Percentiles rank a stretch among this genome's conserved stretches.
These are phyloP conservation scores for Papilio protenor DNA, from an alignment of 2,888 invertebrate genomes.

Conservation along the genomic window DNA sequence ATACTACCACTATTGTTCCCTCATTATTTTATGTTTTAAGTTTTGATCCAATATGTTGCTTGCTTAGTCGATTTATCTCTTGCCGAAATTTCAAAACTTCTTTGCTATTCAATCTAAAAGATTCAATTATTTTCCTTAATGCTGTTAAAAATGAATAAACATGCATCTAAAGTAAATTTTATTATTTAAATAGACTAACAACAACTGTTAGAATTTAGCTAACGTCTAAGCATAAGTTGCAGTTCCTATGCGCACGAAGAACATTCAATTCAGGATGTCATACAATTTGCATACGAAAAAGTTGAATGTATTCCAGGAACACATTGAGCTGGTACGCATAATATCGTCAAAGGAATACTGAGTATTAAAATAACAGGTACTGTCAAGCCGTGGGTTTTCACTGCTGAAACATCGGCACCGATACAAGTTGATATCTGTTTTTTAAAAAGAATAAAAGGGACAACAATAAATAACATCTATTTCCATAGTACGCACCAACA, in stretches of 20 bases:
- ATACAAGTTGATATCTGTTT: not conserved
- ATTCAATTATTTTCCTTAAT: not conserved
- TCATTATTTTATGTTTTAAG: too few relatives aligned
- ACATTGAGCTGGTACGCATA: constrained; percentile 20
- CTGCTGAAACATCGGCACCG: not conserved
- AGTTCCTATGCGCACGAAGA: constrained; percentile 31
- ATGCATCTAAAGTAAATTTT: not conserved
- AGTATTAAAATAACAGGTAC: not conserved
- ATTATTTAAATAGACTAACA: not conserved
- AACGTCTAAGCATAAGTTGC: constrained; percentile 1
- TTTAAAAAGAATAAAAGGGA: not conserved
- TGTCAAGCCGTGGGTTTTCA: not conserved
- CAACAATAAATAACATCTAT: not conserved
- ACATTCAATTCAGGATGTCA: constrained; percentile 40
- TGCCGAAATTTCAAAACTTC: too few relatives aligned
- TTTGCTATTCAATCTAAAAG: too few relatives aligned
- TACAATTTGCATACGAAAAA: constrained; percentile 40
- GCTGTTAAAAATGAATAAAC: not conserved
- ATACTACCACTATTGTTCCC: too few relatives aligned
- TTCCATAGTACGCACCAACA: not conserved
- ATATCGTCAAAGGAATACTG: constrained; percentile 14
- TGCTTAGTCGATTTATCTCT: too few relatives aligned
- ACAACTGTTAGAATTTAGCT: not conserved
- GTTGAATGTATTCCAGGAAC: constrained; percentile 38
- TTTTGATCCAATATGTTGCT: too few relatives aligned